These are phyloP conservation scores for Epizoanthus illoricatus DNA, from an alignment of 92 coral and sea anemone species.

Conservation along the genomic window DNA sequence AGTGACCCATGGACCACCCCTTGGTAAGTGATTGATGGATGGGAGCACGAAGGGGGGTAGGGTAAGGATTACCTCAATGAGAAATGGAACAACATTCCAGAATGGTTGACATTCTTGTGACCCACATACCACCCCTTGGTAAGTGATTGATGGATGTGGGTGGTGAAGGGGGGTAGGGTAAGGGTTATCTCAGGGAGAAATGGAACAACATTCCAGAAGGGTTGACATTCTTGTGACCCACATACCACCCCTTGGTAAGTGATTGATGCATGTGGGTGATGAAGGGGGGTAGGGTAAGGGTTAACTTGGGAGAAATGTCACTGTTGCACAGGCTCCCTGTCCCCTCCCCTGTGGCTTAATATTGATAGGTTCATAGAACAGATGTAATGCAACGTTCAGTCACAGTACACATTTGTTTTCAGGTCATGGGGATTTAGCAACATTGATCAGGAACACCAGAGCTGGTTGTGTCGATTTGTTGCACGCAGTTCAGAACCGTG, in stretches of 20 bases:
- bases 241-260: constrained; percentile 84
- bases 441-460: constrained; percentile 39
- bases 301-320: constrained; percentile 47
- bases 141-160: background rate
- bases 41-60: background rate
- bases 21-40: constrained; percentile 56
- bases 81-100: constrained; percentile 82
- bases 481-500: constrained; percentile 77
- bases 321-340: too few relatives aligned
- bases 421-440: constrained; percentile 73
- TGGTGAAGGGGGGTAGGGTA: background rate
- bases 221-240: constrained; percentile 79
- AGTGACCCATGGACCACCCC: constrained; percentile 92
- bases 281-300: background rate
- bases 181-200: constrained; percentile 26
- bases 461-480: constrained; percentile 91
- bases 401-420: background rate
- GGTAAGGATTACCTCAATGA: constrained; percentile 6
- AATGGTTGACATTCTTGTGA: constrained; percentile 70
- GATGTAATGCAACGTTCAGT: too few relatives aligned
- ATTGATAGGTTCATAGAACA: too few relatives aligned
- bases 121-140: constrained; percentile 90
- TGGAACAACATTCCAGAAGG: constrained; percentile 82
- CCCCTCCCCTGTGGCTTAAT: too few relatives aligned
- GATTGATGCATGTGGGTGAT: background rate